phyloP scores from a whole-genome alignment of 2,888 invertebrate species.

The Diaprepes abbreviatus region DNA sequence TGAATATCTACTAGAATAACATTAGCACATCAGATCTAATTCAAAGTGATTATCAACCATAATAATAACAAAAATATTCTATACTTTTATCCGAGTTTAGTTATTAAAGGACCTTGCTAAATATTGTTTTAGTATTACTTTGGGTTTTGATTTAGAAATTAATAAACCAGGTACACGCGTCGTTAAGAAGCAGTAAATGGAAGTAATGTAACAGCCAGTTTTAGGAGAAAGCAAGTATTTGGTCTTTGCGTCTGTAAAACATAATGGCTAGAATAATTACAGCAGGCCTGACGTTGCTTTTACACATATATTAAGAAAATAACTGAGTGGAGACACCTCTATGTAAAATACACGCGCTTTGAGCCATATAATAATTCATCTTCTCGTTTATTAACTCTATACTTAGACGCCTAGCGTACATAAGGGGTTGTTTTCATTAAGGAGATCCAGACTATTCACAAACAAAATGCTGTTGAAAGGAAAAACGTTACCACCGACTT shows the following conservation, averaged over 20 bases:
- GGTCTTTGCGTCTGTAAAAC: conserved; percentile 6
- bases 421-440: conserved; percentile 17
- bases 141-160: too few species aligned
- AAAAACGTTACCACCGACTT: background rate
- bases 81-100: too few species aligned
- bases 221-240: background rate
- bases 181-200: background rate
- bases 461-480: background rate
- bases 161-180: background rate
- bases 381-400: conserved; percentile 14
- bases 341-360: conserved; percentile 23
- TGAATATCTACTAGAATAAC: too few species aligned
- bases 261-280: conserved; percentile 21
- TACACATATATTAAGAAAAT: conserved; percentile 23
- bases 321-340: conserved; percentile 24
- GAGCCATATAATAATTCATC: conserved; percentile 19
- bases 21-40: too few species aligned
- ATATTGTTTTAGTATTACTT: too few species aligned
- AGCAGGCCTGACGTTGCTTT: conserved; percentile 6
- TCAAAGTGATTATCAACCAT: too few species aligned
- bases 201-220: background rate
- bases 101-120: too few species aligned
- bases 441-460: background rate
- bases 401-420: conserved; percentile 7
- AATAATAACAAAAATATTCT: too few species aligned